Evolutionary conservation across 2,888 invertebrate genomes (phyloP).

Genomic region (Yponomeuta cagnagella): DNA sequence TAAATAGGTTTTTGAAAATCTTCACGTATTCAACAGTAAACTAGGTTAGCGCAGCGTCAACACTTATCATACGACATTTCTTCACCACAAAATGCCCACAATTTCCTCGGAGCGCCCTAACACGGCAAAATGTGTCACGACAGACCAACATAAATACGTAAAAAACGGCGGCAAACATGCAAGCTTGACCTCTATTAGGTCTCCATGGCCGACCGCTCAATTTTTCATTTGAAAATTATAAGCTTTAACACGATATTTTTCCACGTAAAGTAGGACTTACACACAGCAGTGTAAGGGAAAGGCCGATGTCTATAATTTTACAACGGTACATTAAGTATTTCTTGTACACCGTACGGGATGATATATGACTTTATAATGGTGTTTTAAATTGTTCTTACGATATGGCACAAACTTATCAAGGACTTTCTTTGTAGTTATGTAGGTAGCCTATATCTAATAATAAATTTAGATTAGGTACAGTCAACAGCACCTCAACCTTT

Average conservation of each 20-base stretch:
- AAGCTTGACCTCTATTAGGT: slow-evolving; percentile 1
- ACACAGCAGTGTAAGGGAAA: no score
- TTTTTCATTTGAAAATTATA: slow-evolving; percentile 2
- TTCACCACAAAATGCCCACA: not conserved
- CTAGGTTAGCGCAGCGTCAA: not conserved
- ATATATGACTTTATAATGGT: no score
- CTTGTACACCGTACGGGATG: no score
- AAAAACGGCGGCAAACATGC: not conserved
- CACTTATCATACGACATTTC: not conserved
- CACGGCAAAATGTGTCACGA: not conserved
- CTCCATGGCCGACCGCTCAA: not conserved
- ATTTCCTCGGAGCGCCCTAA: not conserved
- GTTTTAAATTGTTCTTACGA: no score
- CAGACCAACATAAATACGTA: not conserved
- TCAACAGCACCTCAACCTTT: no score
- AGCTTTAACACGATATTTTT: not conserved
- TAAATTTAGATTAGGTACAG: no score
- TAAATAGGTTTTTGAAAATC: no score
- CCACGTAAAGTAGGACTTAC: not conserved
- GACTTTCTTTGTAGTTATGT: no score
- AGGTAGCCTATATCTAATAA: no score
- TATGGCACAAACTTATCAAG: no score
- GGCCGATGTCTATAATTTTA: no score
- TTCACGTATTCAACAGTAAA: not conserved
- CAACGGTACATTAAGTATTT: no score